A percentile compares a stretch with the other conserved stretches of the same genome.
phyloP scores from a whole-genome alignment of 2,888 invertebrate genomes.

The Eretmocerus hayati region DNA sequence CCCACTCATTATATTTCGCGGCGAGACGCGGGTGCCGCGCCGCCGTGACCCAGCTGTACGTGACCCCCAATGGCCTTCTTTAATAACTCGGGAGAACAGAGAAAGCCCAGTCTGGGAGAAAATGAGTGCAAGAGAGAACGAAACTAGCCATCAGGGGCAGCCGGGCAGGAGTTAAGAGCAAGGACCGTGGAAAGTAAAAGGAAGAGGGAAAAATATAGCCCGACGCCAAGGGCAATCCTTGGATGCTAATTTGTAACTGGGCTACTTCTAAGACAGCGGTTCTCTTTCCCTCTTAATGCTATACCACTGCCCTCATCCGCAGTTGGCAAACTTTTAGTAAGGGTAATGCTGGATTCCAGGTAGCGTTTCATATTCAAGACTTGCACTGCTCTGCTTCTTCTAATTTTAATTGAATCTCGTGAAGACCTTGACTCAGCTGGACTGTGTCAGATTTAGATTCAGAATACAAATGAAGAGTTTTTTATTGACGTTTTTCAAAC shows the following conservation, averaged over 20 bases:
- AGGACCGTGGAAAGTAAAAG: slow-evolving; percentile 18
- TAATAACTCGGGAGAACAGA: slow-evolving; percentile 38
- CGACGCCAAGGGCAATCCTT: slow-evolving; percentile 42
- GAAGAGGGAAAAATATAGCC: slow-evolving; percentile 17
- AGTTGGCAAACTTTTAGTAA: too few relatives aligned
- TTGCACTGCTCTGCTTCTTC: too few relatives aligned
- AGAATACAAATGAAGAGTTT: too few relatives aligned
- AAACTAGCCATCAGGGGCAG: background rate
- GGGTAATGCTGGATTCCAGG: too few relatives aligned
- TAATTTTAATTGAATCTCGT: too few relatives aligned
- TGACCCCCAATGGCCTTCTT: slow-evolving; percentile 44
- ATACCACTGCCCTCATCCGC: too few relatives aligned
- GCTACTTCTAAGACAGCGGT: slow-evolving; percentile 43
- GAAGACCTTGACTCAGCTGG: too few relatives aligned
- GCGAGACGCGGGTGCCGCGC: slow-evolving; percentile 36
- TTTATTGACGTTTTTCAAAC: too few relatives aligned
- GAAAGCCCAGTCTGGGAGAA: slow-evolving; percentile 21
- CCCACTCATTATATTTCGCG: slow-evolving; percentile 43
- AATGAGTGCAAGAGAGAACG: slow-evolving; percentile 5
- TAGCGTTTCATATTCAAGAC: too few relatives aligned
- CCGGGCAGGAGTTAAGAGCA: slow-evolving; percentile 11
- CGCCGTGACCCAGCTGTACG: slow-evolving; percentile 42
- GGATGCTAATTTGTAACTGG: slow-evolving; percentile 46
- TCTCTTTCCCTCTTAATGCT: slow-evolving; percentile 27
- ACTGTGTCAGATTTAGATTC: too few relatives aligned